Evolutionary conservation across 2,797 vertebrate genomes (phyloP).

Genomic region (Sebastes taczanowskii): DNA sequence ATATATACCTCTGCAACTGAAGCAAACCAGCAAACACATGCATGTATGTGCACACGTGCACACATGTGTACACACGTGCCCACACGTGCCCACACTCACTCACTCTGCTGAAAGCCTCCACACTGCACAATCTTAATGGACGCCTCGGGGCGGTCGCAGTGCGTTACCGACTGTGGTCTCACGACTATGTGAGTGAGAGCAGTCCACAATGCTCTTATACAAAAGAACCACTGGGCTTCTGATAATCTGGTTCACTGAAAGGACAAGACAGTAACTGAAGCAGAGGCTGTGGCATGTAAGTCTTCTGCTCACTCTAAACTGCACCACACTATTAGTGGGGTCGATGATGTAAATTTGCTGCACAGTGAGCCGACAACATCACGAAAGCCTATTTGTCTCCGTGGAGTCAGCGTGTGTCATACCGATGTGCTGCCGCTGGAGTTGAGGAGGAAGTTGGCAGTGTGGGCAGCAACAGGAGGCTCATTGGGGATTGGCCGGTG

Average conservation of each 20-base stretch:
- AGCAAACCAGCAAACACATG: background rate
- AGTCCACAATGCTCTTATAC: conserved; percentile 42
- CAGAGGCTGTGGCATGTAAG: conserved; percentile 11
- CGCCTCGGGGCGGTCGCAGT: conserved; percentile 40
- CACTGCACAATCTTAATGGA: conserved; percentile 65
- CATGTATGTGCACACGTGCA: background rate
- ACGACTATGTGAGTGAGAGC: conserved; percentile 24
- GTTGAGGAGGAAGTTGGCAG: conserved; percentile 97
- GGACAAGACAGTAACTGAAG: conserved; percentile 26
- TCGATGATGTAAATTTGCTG: background rate
- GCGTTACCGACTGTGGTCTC: conserved; percentile 14
- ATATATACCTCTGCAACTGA: background rate
- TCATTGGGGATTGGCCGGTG: conserved; percentile 94
- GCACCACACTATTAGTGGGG: background rate
- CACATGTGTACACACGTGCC: too few species aligned
- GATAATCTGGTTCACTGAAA: conserved; percentile 39
- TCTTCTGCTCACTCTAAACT: conserved; percentile 3
- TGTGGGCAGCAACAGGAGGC: conserved; percentile 92
- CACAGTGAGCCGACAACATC: background rate
- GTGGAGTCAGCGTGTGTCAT: conserved; percentile 33
- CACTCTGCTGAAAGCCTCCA: conserved; percentile 20
- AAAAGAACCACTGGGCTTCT: conserved; percentile 49
- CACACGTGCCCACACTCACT: background rate
- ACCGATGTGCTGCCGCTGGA: conserved; percentile 92
- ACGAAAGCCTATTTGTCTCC: background rate